phyloP scores from a whole-genome alignment of 2,888 invertebrate genomes.

The Cheiracanthium punctorium region DNA sequence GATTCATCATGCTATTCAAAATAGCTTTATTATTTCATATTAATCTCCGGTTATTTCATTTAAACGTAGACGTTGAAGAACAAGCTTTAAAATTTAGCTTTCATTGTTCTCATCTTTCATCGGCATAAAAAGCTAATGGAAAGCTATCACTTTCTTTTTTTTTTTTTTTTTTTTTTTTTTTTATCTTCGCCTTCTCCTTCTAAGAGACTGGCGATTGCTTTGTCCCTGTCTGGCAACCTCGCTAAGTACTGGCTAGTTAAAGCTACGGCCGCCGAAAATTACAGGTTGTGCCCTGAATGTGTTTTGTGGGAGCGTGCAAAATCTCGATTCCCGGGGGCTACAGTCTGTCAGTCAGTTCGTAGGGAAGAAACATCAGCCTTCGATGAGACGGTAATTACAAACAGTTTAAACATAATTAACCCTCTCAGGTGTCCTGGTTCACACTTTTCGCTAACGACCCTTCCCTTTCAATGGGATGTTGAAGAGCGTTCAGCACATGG shows the following conservation, averaged over 20 bases:
- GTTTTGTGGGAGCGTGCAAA: conserved; percentile 22
- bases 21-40: too few relatives aligned
- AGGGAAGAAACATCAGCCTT: conserved; percentile 11
- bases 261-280: conserved; percentile 27
- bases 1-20: too few relatives aligned
- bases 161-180: too few relatives aligned
- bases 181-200: too few relatives aligned
- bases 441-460: conserved; percentile 14
- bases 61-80: too few relatives aligned
- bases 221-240: conserved; percentile 17
- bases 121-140: too few relatives aligned
- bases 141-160: too few relatives aligned
- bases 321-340: neutral
- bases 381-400: conserved; percentile 43
- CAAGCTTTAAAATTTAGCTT: too few relatives aligned
- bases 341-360: conserved; percentile 17
- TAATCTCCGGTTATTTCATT: too few relatives aligned
- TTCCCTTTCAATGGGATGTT: neutral
- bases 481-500: conserved; percentile 9
- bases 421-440: conserved; percentile 39
- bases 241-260: conserved; percentile 19
- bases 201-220: neutral
- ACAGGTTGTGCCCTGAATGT: conserved; percentile 25
- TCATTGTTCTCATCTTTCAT: too few relatives aligned
- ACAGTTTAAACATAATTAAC: conserved; percentile 59